These are phyloP conservation scores for Cyprinodon variegatus DNA, from an alignment of 2,113 vertebrate genomes.

Conservation along the genomic window DNA sequence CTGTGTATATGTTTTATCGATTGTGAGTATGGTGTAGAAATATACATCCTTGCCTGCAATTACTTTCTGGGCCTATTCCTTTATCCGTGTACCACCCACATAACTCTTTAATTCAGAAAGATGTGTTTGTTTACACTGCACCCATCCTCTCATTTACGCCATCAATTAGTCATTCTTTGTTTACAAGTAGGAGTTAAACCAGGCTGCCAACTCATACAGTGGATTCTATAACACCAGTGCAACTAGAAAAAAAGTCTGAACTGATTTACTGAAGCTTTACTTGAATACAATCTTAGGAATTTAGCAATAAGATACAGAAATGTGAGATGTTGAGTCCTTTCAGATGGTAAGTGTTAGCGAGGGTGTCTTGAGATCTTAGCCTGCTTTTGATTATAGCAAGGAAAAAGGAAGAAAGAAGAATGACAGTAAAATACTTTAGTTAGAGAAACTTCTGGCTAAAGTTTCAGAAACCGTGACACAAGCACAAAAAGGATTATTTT, in stretches of 20 bases:
- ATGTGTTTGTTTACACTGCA: conserved; percentile 28
- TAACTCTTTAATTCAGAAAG: conserved; percentile 1
- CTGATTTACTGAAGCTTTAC: neutral
- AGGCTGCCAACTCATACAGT: conserved; percentile 11
- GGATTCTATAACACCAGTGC: neutral
- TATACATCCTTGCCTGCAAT: neutral
- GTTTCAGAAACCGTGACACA: neutral
- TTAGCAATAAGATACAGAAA: neutral
- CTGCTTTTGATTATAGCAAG: neutral
- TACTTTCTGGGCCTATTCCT: neutral
- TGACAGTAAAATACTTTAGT: neutral
- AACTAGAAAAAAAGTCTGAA: neutral
- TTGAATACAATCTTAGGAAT: neutral
- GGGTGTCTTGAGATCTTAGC: conserved; percentile 1
- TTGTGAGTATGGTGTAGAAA: neutral
- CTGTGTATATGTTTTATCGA: neutral
- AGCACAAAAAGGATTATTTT: neutral
- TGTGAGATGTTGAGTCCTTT: neutral
- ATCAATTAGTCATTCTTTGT: conserved; percentile 11
- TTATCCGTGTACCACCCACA: neutral
- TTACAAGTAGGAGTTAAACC: conserved; percentile 18
- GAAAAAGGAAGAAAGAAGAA: neutral
- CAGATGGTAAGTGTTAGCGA: neutral
- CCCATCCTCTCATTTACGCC: conserved; percentile 8
- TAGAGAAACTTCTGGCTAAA: neutral